Evolutionary conservation across 2,888 invertebrate genomes (phyloP).

Genomic region (Zaprionus bogoriensis): DNA sequence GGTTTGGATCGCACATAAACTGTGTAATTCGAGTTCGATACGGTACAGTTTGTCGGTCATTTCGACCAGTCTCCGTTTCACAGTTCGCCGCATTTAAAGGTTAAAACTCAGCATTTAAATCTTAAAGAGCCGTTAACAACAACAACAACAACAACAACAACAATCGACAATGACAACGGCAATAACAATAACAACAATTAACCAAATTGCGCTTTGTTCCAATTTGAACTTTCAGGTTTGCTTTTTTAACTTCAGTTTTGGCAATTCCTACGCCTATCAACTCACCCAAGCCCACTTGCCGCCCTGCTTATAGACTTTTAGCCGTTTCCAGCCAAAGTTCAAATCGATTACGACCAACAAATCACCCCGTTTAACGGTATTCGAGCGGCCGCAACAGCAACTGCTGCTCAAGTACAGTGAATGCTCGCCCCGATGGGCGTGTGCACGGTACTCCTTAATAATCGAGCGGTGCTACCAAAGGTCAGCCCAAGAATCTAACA

Average conservation of each 20-base stretch:
- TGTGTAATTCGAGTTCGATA: slow-evolving; percentile 10
- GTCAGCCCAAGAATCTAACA: no score
- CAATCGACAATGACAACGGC: slow-evolving; percentile 34
- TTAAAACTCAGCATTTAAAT: slow-evolving; percentile 69
- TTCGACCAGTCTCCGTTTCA: slow-evolving; percentile 16
- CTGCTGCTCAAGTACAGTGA: slow-evolving; percentile 1
- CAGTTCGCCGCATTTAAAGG: slow-evolving; percentile 64
- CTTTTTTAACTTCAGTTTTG: neutral
- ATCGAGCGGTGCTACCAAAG: no score
- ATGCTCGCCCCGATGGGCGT: neutral
- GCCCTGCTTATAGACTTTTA: slow-evolving; percentile 16
- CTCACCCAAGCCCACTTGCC: slow-evolving; percentile 11
- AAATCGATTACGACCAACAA: slow-evolving; percentile 44
- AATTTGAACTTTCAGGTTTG: slow-evolving; percentile 34
- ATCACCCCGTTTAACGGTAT: neutral
- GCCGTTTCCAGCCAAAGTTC: slow-evolving; percentile 54
- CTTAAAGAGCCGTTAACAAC: slow-evolving; percentile 55
- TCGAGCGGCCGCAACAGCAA: neutral
- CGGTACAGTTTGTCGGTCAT: slow-evolving; percentile 24
- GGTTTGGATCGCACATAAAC: slow-evolving; percentile 38
- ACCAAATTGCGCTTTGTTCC: slow-evolving; percentile 64
- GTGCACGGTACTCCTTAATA: no score
- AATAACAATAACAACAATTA: slow-evolving; percentile 49
- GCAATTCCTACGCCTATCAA: slow-evolving; percentile 34
- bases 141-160: slow-evolving; percentile 30